These are phyloP conservation scores for Lerista edwardsae DNA, from an alignment of 2,797 vertebrate genomes.

Conservation along the genomic window DNA sequence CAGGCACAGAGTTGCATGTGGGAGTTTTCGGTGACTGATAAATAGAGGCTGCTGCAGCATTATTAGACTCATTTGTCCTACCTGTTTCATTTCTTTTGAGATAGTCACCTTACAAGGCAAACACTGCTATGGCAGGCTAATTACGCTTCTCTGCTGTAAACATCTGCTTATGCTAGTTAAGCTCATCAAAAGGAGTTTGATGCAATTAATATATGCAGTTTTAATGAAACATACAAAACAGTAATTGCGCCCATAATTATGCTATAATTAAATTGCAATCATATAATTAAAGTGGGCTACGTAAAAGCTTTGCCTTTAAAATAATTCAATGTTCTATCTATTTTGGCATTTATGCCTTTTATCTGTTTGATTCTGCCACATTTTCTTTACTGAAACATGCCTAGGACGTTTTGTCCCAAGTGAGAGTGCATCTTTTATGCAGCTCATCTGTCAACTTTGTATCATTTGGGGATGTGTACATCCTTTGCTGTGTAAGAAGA, in stretches of 20 bases:
- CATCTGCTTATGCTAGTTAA: slow-evolving; percentile 72
- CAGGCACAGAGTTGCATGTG: neutral
- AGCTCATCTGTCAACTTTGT: neutral
- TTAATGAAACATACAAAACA: slow-evolving; percentile 72
- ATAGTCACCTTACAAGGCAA: slow-evolving; percentile 62
- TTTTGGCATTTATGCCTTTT: slow-evolving; percentile 18
- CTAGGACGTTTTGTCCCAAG: neutral
- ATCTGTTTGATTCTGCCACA: neutral
- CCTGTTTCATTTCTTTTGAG: slow-evolving; percentile 41
- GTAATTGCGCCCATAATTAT: slow-evolving; percentile 68
- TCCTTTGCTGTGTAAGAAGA: slow-evolving; percentile 19
- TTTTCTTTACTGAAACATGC: neutral
- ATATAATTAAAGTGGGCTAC: slow-evolving; percentile 66
- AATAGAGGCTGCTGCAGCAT: slow-evolving; percentile 17
- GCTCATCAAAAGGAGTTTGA: slow-evolving; percentile 66
- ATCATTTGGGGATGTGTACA: neutral
- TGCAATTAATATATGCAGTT: slow-evolving; percentile 69
- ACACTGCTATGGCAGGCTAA: slow-evolving; percentile 46
- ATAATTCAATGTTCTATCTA: slow-evolving; percentile 6
- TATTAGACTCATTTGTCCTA: slow-evolving; percentile 18
- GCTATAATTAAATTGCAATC: slow-evolving; percentile 70
- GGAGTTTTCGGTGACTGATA: neutral
- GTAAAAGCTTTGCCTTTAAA: slow-evolving; percentile 69
- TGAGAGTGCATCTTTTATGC: neutral
- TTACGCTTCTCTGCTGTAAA: slow-evolving; percentile 54